Percentiles rank a stretch among this genome's conserved stretches.
Evolutionary conservation across 2,888 invertebrate genomes (phyloP).

Genomic region (Nesidiocoris tenuis): DNA sequence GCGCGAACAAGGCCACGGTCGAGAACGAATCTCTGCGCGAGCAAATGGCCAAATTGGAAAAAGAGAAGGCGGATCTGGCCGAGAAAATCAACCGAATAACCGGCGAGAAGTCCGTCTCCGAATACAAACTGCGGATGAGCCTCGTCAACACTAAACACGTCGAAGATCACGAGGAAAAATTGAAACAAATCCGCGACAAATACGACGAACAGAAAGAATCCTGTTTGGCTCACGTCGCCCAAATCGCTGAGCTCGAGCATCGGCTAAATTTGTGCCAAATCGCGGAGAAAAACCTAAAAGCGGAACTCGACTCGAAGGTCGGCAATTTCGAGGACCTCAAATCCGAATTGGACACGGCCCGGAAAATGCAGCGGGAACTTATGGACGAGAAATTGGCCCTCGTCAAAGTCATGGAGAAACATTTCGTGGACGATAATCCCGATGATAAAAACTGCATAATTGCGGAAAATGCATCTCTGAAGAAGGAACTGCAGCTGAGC

Average conservation of each 20-base stretch:
- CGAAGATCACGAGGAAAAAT: slow-evolving; percentile 27
- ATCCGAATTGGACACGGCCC: slow-evolving; percentile 30
- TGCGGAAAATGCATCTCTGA: slow-evolving; percentile 37
- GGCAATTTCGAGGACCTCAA: slow-evolving; percentile 25
- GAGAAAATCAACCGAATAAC: slow-evolving; percentile 28
- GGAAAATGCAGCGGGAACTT: slow-evolving; percentile 35
- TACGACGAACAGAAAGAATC: slow-evolving; percentile 17
- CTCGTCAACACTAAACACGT: slow-evolving; percentile 5
- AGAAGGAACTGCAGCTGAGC: slow-evolving; percentile 42
- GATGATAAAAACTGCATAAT: slow-evolving; percentile 5
- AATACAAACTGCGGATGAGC: slow-evolving; percentile 33
- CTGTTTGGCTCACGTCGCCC: background rate
- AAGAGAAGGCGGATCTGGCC: slow-evolving; percentile 25
- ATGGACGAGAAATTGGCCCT: slow-evolving; percentile 45
- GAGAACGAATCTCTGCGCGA: slow-evolving; percentile 33
- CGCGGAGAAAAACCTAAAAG: slow-evolving; percentile 17
- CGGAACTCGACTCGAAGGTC: slow-evolving; percentile 31
- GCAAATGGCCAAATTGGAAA: slow-evolving; percentile 23
- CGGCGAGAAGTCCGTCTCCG: slow-evolving; percentile 29
- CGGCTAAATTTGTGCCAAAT: slow-evolving; percentile 21
- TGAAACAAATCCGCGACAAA: slow-evolving; percentile 14
- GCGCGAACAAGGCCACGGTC: slow-evolving; percentile 25
- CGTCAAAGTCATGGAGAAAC: slow-evolving; percentile 47
- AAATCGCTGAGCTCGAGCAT: slow-evolving; percentile 10
- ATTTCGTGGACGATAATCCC: slow-evolving; percentile 32